Evolutionary conservation across 2,797 vertebrate species (phyloP).

Genomic region (Epinephelus coioides): DNA sequence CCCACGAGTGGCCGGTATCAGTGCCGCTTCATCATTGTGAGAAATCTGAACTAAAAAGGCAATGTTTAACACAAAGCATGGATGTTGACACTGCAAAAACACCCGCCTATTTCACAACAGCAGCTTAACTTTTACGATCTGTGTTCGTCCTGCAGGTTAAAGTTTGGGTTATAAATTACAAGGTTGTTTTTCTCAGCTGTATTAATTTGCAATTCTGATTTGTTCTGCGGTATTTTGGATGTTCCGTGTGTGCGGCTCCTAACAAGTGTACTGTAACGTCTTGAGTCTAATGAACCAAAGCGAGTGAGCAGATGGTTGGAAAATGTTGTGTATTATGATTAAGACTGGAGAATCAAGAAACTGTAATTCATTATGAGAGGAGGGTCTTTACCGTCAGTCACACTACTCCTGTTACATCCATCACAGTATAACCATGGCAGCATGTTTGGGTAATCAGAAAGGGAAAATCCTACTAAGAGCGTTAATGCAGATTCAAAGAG

Average conservation of each 20-base stretch:
- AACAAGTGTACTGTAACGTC: not conserved
- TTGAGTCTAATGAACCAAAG: slow-evolving; percentile 17
- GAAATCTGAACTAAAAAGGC: not conserved
- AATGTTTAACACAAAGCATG: slow-evolving; percentile 4
- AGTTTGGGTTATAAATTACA: slow-evolving; percentile 14
- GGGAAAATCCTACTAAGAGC: not conserved
- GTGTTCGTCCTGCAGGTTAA: slow-evolving; percentile 12
- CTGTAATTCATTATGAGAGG: not conserved
- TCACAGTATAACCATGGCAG: not conserved
- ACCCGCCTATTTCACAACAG: not conserved
- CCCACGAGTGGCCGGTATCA: not conserved
- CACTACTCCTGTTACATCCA: not conserved
- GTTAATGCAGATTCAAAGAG: slow-evolving; percentile 9
- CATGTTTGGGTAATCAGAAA: not conserved
- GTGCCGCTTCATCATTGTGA: not conserved
- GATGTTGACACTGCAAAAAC: slow-evolving; percentile 7
- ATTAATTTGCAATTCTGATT: slow-evolving; percentile 20
- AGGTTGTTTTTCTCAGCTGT: not conserved
- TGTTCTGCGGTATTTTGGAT: not conserved
- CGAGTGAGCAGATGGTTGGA: slow-evolving; percentile 2
- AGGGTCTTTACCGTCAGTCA: not conserved
- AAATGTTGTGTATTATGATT: slow-evolving; percentile 11
- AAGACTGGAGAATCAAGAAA: slow-evolving; percentile 1
- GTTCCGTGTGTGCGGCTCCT: slow-evolving; percentile 2
- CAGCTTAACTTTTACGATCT: slow-evolving; percentile 2